Evolutionary conservation across 1,140 invertebrate genomes (phyloP).

Genomic region (Drosophila nikananu): DNA sequence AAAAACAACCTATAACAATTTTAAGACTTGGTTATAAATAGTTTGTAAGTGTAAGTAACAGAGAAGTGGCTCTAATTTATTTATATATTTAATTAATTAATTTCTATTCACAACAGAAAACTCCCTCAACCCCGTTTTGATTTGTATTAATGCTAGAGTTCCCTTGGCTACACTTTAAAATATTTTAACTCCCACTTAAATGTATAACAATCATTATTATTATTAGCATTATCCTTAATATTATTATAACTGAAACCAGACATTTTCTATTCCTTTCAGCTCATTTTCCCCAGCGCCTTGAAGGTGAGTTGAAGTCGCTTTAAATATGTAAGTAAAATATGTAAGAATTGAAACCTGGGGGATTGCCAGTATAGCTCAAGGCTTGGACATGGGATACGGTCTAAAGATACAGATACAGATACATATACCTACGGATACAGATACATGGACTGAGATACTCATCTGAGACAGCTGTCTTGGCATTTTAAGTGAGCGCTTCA

Average conservation of each 20-base stretch:
- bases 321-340: constrained; percentile 29
- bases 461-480: constrained; percentile 64
- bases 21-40: neutral
- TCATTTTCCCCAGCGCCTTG: neutral
- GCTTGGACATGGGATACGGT: constrained; percentile 5
- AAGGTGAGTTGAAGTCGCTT: constrained; percentile 55
- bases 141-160: neutral
- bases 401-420: constrained; percentile 16
- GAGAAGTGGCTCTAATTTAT: neutral
- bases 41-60: neutral
- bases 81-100: neutral
- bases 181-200: too few species aligned
- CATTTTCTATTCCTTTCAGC: constrained; percentile 4
- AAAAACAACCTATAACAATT: neutral
- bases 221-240: neutral
- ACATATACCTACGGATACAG: constrained; percentile 20
- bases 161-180: neutral
- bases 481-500: constrained; percentile 54
- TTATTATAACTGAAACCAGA: constrained; percentile 9
- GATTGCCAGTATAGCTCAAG: constrained; percentile 6
- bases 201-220: neutral
- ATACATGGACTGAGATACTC: constrained; percentile 41
- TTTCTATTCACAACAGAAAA: neutral
- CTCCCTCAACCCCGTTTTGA: neutral
- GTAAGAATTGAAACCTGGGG: neutral